Percentiles rank a stretch among this genome's conserved stretches.
These are phyloP conservation scores for Hemibates koningsi DNA, from an alignment of 2,113 vertebrate genomes.

Conservation along the genomic window DNA sequence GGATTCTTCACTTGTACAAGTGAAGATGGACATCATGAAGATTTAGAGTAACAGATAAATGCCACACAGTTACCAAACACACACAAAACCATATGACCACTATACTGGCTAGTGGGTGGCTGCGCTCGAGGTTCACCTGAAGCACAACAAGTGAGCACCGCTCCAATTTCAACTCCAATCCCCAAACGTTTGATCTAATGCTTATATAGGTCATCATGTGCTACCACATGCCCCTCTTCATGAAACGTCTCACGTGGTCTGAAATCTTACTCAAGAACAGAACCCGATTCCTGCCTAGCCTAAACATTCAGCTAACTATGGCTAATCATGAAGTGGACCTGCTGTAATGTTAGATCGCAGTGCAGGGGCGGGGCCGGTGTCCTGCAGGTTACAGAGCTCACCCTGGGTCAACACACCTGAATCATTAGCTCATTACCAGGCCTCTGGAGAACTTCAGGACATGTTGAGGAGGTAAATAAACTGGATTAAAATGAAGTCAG, in stretches of 20 bases:
- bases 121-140: neutral
- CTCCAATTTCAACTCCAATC: neutral
- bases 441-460: neutral
- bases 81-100: neutral
- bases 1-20: rapidly evolving
- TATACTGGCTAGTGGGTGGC: neutral
- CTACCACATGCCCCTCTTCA: neutral
- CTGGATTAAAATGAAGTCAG: neutral
- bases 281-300: neutral
- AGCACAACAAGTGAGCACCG: neutral
- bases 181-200: neutral
- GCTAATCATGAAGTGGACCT: neutral
- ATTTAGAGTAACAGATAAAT: neutral
- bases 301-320: neutral
- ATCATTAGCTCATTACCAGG: neutral
- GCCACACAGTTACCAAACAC: neutral
- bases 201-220: neutral
- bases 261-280: neutral
- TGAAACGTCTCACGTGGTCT: rapidly evolving
- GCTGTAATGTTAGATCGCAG: rapidly evolving
- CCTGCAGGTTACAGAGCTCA: neutral
- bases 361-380: rapidly evolving
- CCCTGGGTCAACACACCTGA: neutral
- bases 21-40: neutral
- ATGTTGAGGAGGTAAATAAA: neutral